A percentile compares a stretch with the other conserved stretches of the same genome.
These are phyloP conservation scores for Tringa solitaria DNA, from an alignment of 2,113 vertebrate genomes.

Conservation along the genomic window DNA sequence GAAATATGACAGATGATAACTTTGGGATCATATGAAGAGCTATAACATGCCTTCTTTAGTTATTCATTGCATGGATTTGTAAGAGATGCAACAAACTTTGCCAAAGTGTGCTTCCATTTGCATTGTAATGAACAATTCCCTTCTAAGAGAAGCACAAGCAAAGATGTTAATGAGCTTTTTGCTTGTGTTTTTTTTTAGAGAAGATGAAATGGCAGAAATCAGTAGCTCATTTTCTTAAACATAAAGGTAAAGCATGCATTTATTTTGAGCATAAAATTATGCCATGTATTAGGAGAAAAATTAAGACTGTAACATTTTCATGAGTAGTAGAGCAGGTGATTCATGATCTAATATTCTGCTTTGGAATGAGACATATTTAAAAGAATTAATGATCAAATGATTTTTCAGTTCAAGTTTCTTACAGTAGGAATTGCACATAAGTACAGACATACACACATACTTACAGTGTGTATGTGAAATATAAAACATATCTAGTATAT, in stretches of 20 bases:
- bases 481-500: not conserved
- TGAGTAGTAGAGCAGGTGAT: not conserved
- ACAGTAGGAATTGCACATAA: not conserved
- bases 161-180: not conserved
- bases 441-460: rapidly evolving
- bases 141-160: not conserved
- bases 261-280: not conserved
- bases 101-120: not conserved
- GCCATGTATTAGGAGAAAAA: not conserved
- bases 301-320: not conserved
- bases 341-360: not conserved
- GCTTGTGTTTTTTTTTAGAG: not conserved
- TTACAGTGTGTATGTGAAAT: not conserved
- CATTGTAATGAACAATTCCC: not conserved
- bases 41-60: not conserved
- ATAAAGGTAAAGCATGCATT: not conserved
- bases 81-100: not conserved
- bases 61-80: not conserved
- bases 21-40: not conserved
- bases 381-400: not conserved
- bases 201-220: not conserved
- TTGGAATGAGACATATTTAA: not conserved
- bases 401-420: not conserved
- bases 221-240: not conserved
- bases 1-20: not conserved